Evolutionary conservation across 2,113 vertebrate genomes (phyloP).

Genomic region (Protobothrops flavoviridis): DNA sequence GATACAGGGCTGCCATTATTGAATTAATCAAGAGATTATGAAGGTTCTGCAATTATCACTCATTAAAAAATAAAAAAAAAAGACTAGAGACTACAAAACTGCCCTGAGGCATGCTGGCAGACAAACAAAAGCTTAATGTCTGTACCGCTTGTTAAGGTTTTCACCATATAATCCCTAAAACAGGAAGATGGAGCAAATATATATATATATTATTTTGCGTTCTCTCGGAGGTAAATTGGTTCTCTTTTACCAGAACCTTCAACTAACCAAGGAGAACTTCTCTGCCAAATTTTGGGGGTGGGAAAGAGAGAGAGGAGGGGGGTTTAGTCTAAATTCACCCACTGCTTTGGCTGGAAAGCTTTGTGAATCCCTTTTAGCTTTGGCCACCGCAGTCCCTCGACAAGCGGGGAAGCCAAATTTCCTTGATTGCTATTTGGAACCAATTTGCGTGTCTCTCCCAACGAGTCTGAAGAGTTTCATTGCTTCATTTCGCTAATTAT

Average conservation of each 20-base stretch:
- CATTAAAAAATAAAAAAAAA: not conserved
- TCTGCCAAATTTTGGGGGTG: not conserved
- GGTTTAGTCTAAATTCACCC: not conserved
- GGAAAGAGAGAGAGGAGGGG: not conserved
- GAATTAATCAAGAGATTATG: not conserved
- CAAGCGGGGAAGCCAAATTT: conserved; percentile 25
- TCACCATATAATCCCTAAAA: not conserved
- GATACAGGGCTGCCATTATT: not conserved
- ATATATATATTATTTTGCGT: not conserved
- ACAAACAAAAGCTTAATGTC: not conserved
- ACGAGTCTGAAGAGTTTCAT: conserved; percentile 12
- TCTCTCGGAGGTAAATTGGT: not conserved
- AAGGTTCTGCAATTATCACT: not conserved
- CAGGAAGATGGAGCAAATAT: not conserved
- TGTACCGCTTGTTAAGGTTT: not conserved
- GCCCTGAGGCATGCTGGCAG: not conserved
- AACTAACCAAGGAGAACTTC: not conserved
- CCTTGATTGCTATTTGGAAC: conserved; percentile 44
- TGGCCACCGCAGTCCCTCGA: not conserved
- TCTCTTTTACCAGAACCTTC: not conserved
- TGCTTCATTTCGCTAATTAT: conserved; percentile 20
- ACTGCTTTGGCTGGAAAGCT: not conserved
- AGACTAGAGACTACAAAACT: not conserved
- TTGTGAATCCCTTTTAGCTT: conserved; percentile 16
- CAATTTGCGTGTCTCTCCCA: not conserved